A percentile compares a stretch with the other conserved stretches of the same genome.
phyloP scores from a whole-genome alignment of 37 sponge, comb jelly and placozoan genomes.

The Ephydatia muelleri region DNA sequence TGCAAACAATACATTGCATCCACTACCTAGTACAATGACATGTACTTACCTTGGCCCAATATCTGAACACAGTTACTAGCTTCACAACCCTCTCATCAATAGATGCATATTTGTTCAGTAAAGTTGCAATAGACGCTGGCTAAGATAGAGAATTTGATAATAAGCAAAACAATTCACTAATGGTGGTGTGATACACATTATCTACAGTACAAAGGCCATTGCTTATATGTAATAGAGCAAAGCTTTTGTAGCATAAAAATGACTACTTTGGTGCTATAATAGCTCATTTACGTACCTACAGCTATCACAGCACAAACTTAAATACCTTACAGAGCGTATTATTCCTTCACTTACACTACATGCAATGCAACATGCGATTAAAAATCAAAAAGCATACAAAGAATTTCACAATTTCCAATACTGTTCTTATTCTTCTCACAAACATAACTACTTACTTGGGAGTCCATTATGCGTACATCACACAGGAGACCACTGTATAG shows the following conservation, averaged over 20 bases:
- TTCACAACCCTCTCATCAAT: slow-evolving; percentile 40
- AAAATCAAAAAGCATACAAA: too few species aligned
- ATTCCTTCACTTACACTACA: too few species aligned
- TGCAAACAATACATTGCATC: not conserved
- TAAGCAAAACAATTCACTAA: not conserved
- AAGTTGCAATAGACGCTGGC: slow-evolving; percentile 26
- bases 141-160: not conserved
- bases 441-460: not conserved
- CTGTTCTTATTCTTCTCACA: not conserved
- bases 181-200: not conserved
- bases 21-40: not conserved
- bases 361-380: too few species aligned
- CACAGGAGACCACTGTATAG: slow-evolving; percentile 36
- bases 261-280: too few species aligned
- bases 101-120: slow-evolving; percentile 35
- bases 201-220: not conserved
- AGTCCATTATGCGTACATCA: slow-evolving; percentile 21
- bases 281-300: too few species aligned
- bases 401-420: not conserved
- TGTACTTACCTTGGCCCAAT: slow-evolving; percentile 65
- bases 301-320: too few species aligned
- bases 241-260: too few species aligned
- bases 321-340: too few species aligned
- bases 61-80: slow-evolving; percentile 29
- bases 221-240: not conserved